Base-by-base conservation (phyloP, 2,113 vertebrate species). In the Chloebia gouldiae region DNA sequence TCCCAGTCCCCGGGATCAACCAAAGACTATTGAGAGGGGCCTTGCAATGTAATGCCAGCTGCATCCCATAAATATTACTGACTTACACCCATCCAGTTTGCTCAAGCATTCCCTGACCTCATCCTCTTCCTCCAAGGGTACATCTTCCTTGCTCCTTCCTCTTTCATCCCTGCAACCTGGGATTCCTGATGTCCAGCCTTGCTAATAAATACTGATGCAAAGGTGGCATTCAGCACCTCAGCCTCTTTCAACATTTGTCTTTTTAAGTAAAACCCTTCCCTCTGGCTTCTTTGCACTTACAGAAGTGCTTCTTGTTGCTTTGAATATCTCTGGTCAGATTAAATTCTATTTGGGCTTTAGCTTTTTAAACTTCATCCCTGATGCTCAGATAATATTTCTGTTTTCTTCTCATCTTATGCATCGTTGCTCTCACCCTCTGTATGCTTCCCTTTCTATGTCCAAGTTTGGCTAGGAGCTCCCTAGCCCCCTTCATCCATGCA, bases 1-100 rank as follows among this genome's bases (percentile, higher is more conserved):
- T 37, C 53, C 15, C 37, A 76, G 33, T 23, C 11, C 22, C 15
- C 0, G 0, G 37, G 53, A 44, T 44, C 42, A 30, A 49, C 4
- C 13, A 56, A 64, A 40, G 9, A 39, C 39, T 60, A 76, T 9
- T 59, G 33, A 59, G 22, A 33, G 6, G 8, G 8, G 18, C 54
- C 30, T 51, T 6, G 3, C 10, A 57, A 45, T 6, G 3, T 8
- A 57, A 45, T 35, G 24, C 7, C 37, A 86, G 14, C 13, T 50
- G 56, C 42, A 77, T 51, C 4, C 63, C 15, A 13, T 40, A 70
- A 77, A n/a, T 30, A 22, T 31, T 33, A 61, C 19, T 25, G 47
- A 37, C 13, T 61, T 80, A 49, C 0, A 27, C 6, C 24, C 4
- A 11, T 28, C 13, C 39, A 47, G 18, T 59, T 45, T 82, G n/a